Evolutionary conservation across 2,797 vertebrate species (phyloP), one percentile per base, ranked within the genome.

Genomic region (Coregonus suidteri): DNA sequence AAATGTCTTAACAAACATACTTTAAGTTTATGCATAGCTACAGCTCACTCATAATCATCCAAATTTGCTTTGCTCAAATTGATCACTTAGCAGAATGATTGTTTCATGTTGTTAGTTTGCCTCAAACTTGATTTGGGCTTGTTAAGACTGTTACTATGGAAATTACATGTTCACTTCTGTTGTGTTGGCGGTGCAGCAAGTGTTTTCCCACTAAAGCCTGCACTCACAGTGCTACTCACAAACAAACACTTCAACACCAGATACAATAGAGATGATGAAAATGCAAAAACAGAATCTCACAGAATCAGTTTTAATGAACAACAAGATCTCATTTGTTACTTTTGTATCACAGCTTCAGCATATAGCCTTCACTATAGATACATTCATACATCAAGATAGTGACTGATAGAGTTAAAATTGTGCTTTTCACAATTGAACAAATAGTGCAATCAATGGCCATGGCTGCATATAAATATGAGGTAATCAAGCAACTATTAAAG

Each of bases 71-170:
- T 5, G 6, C 75, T 72, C 54, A 41, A 79, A 72, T 79, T 79
- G 6, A 30, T 85, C 73, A 51, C 65, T 71, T 73, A 51, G 76
- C 70, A 41, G 35, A 69, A 80, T 69, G 13, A 4, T 77, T 68
- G 74, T 74, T 84, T 77, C 3, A 66, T 66, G 14, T 20, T 53
- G 59, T 76, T 71, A 25, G 51, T 67, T 67, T 31, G 18, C 52
- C 65, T n/a, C 13, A 13, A 72, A 31, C 87, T 83, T 83, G 20
- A 78, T 73, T 79, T 77, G 53, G 51, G 56, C 51, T 79, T 71
- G 82, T 86, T 78, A 52, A 72, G 52, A 54, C 74, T 68, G 89
- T 92, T 92, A 88, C 88, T 79, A 91, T 90, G 89, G 82, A 80
- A 69, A 91, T 90, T 83, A 76, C 84, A 84, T 53, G 81, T 82